phyloP scores from a whole-genome alignment of 2,888 invertebrate genomes.

The Dasysyrphus tricinctus region DNA sequence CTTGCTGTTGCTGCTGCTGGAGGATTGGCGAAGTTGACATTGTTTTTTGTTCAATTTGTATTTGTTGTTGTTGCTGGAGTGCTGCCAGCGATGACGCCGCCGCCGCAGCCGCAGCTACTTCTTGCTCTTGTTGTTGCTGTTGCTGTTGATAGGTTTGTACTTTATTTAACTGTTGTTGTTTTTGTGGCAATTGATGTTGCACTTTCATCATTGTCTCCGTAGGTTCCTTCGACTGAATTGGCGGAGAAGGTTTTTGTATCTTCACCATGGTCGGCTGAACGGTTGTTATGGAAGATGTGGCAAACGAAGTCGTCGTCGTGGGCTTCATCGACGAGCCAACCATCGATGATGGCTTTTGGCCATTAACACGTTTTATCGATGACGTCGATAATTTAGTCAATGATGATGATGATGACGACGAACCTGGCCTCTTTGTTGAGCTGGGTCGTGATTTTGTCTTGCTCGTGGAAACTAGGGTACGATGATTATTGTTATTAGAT shows the following conservation, averaged over 20 bases:
- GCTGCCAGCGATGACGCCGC: constrained; percentile 70
- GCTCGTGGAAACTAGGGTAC: constrained; percentile 80
- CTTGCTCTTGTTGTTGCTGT: constrained; percentile 67
- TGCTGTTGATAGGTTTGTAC: constrained; percentile 76
- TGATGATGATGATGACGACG: constrained; percentile 78
- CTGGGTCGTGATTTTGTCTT: constrained; percentile 77
- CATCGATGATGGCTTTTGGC: constrained; percentile 77
- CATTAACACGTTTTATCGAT: constrained; percentile 76
- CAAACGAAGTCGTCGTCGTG: constrained; percentile 66
- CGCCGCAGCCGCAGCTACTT: constrained; percentile 46
- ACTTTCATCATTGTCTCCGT: constrained; percentile 69
- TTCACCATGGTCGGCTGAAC: constrained; percentile 66
- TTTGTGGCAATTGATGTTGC: constrained; percentile 76
- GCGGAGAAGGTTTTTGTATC: constrained; percentile 57
- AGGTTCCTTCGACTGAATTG: constrained; percentile 52
- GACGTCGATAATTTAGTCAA: constrained; percentile 77
- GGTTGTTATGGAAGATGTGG: constrained; percentile 69
- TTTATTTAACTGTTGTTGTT: constrained; percentile 67
- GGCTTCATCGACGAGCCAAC: constrained; percentile 72
- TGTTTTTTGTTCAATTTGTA: constrained; percentile 70
- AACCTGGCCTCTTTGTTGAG: constrained; percentile 70
- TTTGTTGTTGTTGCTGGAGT: constrained; percentile 66
- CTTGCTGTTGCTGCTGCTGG: constrained; percentile 55
- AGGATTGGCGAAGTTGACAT: constrained; percentile 64
- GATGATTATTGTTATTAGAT: constrained; percentile 81